Evolutionary conservation across 92 coral and sea anemone species (phyloP), one percentile per base, ranked within the genome.

Genomic region (Phymanthus crucifer): DNA sequence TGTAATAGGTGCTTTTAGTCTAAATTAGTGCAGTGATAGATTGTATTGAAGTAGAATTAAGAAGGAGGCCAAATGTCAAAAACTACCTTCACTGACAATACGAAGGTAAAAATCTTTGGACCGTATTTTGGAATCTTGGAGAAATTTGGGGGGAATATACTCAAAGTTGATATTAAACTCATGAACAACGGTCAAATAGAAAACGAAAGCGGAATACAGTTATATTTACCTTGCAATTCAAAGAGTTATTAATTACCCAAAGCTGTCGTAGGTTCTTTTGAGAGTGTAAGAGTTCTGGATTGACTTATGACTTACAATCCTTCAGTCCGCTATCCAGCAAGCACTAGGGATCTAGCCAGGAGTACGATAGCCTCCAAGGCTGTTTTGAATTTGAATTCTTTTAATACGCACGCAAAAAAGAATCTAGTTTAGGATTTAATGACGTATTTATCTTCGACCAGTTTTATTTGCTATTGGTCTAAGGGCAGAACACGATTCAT

Each of bases 371-470:
- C 29, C 65, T 38, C 32, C 38, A 47, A 77, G 23, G 58, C 61
- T 27, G 45, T 48, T 12, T 71, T 77, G 12, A 32, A 54, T 31
- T 54, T 35, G 52, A 24, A 27, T 52, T 46, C 2, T 3, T 57
- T 65, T 38, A 64, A 77, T 77, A 61, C 45, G 19, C 57, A 58
- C 23, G 36, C 14, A 38, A 38, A 61, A 64, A 66, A 64, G 36
- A 37, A 21, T 52, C 46, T 24, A 77, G 66, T 77, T 35, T 32
- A 40, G 61, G 38, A 26, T 64, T 65, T 77, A 77, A 77, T 77
- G 64, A 64, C 13, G 54, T 64, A 32, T 61, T 77, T 61, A 77
- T 64, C 81, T 32, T 77, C 23, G 72, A 26, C 13, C 57, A 64
- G 29, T 61, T 77, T 61, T 77, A 35, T 58, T 56, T 47, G 61